Evolutionary conservation across 2,888 invertebrate genomes (phyloP).

Genomic region (Prionchulus punctatus): DNA sequence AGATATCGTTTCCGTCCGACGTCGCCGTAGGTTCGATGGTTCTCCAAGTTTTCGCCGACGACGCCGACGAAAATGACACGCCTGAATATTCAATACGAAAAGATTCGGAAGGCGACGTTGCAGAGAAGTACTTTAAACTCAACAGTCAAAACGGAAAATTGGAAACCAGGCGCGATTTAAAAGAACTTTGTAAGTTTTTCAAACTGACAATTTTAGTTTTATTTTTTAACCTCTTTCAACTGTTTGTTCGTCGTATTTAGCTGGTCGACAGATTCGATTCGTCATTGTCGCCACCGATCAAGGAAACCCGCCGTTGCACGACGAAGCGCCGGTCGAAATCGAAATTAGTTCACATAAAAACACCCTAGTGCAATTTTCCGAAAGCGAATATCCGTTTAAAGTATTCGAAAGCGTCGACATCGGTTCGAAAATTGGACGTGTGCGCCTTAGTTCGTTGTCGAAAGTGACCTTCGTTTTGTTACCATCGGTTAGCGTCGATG

Average conservation of each 20-base stretch:
- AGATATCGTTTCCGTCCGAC: background rate
- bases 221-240: background rate
- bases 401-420: conserved; percentile 1
- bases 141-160: no score
- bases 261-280: conserved; percentile 63
- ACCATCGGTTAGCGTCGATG: background rate
- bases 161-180: no score
- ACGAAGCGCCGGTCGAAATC: conserved; percentile 64
- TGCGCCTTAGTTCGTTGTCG: no score
- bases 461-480: no score
- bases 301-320: conserved; percentile 51
- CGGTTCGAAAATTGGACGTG: conserved; percentile 5
- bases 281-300: conserved; percentile 72
- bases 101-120: no score
- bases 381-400: conserved; percentile 1
- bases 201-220: background rate
- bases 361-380: background rate
- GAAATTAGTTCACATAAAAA: background rate
- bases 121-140: no score
- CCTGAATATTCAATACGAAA: no score
- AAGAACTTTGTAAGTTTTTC: background rate
- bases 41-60: background rate
- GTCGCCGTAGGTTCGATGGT: background rate
- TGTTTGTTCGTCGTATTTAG: conserved; percentile 35
- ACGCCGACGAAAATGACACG: no score